These are phyloP conservation scores for Chlamydotis undulata DNA, from an alignment of 2,113 vertebrate species.

Conservation along the genomic window DNA sequence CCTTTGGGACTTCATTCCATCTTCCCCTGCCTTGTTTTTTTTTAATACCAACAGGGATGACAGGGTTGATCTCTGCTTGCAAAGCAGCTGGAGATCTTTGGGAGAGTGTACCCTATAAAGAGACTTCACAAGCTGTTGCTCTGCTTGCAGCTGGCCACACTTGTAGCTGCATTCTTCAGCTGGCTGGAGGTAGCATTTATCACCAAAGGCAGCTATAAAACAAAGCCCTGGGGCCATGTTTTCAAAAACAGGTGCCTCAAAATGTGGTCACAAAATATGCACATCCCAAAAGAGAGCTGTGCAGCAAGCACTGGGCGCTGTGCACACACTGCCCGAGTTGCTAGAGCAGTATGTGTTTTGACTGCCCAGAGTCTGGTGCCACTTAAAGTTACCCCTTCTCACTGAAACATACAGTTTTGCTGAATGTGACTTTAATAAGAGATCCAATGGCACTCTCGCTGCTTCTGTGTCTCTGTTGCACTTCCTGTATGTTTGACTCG, in stretches of 20 bases:
- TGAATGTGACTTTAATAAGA: background rate
- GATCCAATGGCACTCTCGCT: background rate
- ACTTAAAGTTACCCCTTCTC: background rate
- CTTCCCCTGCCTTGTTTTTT: background rate
- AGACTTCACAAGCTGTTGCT: background rate
- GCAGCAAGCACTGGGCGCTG: background rate
- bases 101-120: background rate
- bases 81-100: background rate
- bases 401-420: background rate
- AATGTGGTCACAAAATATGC: background rate
- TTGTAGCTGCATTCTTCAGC: background rate
- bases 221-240: background rate
- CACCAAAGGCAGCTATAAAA: slow-evolving; percentile 42
- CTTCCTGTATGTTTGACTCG: background rate
- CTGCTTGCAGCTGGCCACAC: background rate
- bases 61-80: background rate
- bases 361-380: background rate
- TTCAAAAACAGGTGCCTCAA: slow-evolving; percentile 38
- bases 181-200: slow-evolving; percentile 12
- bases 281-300: background rate
- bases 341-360: background rate
- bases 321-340: background rate
- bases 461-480: background rate
- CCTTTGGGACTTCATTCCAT: background rate
- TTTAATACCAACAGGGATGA: background rate